These are phyloP conservation scores for Herpetotheres cachinnans DNA, from an alignment of 2,113 vertebrate genomes.

Conservation along the genomic window DNA sequence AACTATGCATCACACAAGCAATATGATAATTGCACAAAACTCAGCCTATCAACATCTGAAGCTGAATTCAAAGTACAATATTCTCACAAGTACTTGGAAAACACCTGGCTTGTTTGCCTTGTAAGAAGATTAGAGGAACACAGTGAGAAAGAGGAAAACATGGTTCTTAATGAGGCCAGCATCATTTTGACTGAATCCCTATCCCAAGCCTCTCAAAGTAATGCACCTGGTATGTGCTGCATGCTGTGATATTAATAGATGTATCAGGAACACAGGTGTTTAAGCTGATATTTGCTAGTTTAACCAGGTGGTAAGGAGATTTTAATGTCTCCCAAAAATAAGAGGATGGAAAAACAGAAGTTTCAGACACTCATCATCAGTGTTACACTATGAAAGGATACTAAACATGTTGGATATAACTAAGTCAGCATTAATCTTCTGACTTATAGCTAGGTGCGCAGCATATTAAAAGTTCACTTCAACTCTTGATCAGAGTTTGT, in stretches of 20 bases:
- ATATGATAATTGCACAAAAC: background rate
- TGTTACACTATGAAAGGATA: background rate
- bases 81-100: constrained; percentile 19
- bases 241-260: constrained; percentile 51
- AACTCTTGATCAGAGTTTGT: background rate
- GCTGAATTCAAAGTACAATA: background rate
- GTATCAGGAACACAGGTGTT: constrained; percentile 38
- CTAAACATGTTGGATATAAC: constrained; percentile 7
- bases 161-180: constrained; percentile 48
- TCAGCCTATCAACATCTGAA: background rate
- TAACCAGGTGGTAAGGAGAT: constrained; percentile 56
- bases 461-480: constrained; percentile 17
- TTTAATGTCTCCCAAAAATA: constrained; percentile 39
- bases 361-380: constrained; percentile 24
- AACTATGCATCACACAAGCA: background rate
- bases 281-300: constrained; percentile 63
- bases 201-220: constrained; percentile 8
- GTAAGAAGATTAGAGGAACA: constrained; percentile 53
- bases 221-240: background rate
- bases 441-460: background rate
- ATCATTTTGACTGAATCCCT: constrained; percentile 42
- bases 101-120: constrained; percentile 53
- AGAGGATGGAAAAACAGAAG: constrained; percentile 45
- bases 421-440: constrained; percentile 49
- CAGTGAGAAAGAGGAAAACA: constrained; percentile 41